Conservation (phyloP, 2,113 vertebrate genomes). For the Gadus macrocephalus region DNA sequence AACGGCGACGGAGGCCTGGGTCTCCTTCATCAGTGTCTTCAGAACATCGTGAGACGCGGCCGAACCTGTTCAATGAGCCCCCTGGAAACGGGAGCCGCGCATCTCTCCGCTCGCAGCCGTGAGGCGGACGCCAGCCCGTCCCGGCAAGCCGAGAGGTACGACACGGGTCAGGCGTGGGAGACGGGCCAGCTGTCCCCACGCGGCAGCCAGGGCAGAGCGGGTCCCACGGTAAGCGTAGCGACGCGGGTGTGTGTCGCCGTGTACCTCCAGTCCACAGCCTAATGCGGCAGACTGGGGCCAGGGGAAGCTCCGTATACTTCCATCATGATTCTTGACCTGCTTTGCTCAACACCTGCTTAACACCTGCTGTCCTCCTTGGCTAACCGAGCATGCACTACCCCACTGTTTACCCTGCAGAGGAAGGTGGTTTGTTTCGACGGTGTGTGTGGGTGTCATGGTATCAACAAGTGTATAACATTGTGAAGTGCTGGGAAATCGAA, state of each 20-base stretch:
- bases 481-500: too few relatives aligned
- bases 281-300: slow-evolving; percentile 15
- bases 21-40: slow-evolving; percentile 61
- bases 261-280: slow-evolving; percentile 22
- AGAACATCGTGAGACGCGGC: slow-evolving; percentile 57
- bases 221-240: slow-evolving; percentile 56
- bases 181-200: slow-evolving; percentile 15
- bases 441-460: too few relatives aligned
- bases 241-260: slow-evolving; percentile 15
- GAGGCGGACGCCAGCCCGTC: not conserved
- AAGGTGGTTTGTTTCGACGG: not conserved
- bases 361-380: not conserved
- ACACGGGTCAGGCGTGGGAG: slow-evolving; percentile 31
- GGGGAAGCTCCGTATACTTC: not conserved
- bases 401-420: not conserved
- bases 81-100: slow-evolving; percentile 14
- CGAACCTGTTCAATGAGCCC: slow-evolving; percentile 55
- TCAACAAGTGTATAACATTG: too few relatives aligned
- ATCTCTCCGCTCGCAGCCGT: not conserved
- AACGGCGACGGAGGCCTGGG: slow-evolving; percentile 54
- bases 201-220: slow-evolving; percentile 36
- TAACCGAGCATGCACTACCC: too few relatives aligned
- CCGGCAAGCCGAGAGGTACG: slow-evolving; percentile 11
- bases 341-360: not conserved
- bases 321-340: not conserved